Evolutionary conservation across 92 coral and sea anemone genomes (phyloP).

Genomic region (Muricea muricata): DNA sequence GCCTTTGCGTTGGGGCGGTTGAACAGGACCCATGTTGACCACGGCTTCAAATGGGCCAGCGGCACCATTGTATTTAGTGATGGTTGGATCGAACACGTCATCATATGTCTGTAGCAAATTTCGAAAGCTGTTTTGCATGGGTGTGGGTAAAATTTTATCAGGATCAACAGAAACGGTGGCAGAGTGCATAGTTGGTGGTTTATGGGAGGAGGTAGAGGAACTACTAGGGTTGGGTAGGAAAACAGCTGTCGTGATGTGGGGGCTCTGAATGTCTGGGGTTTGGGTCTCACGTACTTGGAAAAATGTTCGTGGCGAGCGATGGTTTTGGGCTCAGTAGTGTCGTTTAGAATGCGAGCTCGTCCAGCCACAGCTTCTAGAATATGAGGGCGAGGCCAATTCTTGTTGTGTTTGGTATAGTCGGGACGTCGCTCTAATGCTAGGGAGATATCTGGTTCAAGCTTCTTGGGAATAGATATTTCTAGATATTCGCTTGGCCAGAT

Average conservation of each 20-base stretch:
- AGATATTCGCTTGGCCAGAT: conserved; percentile 52
- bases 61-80: conserved; percentile 51
- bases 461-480: conserved; percentile 13
- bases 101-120: conserved; percentile 18
- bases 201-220: conserved; percentile 3
- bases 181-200: conserved; percentile 23
- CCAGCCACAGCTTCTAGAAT: conserved; percentile 55
- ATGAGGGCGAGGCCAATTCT: conserved; percentile 67
- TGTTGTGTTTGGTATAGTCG: conserved; percentile 5
- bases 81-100: conserved; percentile 44
- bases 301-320: conserved; percentile 62
- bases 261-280: no score
- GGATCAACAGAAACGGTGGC: conserved; percentile 54
- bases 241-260: no score
- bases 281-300: conserved; percentile 41
- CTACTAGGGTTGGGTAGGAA: no score
- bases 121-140: conserved; percentile 13
- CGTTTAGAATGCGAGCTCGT: conserved; percentile 56
- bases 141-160: conserved; percentile 46
- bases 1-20: conserved; percentile 60
- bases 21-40: conserved; percentile 60
- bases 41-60: conserved; percentile 53
- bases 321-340: conserved; percentile 42
- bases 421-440: conserved; percentile 51
- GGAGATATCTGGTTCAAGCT: conserved; percentile 26